These are phyloP conservation scores for Drosophila nannoptera DNA, from an alignment of 1,140 invertebrate species.

Conservation along the genomic window DNA sequence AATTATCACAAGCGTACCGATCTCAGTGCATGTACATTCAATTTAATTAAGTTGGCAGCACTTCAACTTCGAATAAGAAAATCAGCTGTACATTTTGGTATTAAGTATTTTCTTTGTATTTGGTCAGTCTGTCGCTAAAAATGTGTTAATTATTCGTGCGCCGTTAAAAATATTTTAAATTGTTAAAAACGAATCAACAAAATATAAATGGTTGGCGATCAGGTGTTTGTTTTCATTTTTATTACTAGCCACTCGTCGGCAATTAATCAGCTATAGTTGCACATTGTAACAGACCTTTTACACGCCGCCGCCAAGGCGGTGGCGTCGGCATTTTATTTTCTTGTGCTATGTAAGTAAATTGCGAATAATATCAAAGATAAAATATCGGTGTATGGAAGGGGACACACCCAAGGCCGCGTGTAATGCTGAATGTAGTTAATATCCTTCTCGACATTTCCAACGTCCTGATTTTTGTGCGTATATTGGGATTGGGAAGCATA, in stretches of 20 bases:
- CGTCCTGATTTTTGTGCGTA: neutral
- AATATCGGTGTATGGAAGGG: neutral
- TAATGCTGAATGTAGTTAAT: neutral
- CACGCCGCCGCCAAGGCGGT: conserved; percentile 45
- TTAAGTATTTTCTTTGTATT: neutral
- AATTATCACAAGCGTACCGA: too few species aligned
- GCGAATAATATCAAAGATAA: neutral
- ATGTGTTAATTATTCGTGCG: conserved; percentile 5
- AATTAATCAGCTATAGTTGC: conserved; percentile 2
- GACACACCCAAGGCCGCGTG: neutral
- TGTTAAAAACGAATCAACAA: neutral
- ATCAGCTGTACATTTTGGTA: neutral
- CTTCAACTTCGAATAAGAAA: neutral
- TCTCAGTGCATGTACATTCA: too few species aligned
- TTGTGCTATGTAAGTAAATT: conserved; percentile 18
- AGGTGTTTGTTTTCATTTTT: neutral
- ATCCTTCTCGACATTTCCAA: conserved; percentile 16
- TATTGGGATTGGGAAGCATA: conserved; percentile 1
- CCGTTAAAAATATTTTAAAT: neutral
- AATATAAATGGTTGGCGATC: neutral
- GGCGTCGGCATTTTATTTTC: conserved; percentile 25
- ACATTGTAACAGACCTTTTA: neutral
- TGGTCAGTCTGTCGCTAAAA: conserved; percentile 10
- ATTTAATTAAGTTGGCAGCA: conserved; percentile 1
- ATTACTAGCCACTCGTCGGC: neutral